Evolutionary conservation across 2,113 vertebrate species (phyloP).

Genomic region (Prietella phreatophila): DNA sequence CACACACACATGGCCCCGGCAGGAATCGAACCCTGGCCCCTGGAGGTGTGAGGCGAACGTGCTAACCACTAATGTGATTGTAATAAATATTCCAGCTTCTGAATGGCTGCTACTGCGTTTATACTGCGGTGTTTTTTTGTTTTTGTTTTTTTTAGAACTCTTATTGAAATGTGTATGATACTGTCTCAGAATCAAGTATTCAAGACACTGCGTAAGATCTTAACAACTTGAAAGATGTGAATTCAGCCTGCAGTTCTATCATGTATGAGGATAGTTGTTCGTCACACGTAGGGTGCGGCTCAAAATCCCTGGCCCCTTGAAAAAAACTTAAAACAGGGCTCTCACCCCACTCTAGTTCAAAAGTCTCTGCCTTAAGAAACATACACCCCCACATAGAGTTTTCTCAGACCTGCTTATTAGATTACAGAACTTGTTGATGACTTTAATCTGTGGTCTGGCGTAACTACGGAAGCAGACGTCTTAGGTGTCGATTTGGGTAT

Average conservation of each 20-base stretch:
- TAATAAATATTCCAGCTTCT: background rate
- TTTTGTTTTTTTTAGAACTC: background rate
- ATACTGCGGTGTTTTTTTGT: background rate
- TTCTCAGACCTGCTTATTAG: slow-evolving; percentile 8
- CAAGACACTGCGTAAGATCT: background rate
- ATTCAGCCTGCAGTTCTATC: background rate
- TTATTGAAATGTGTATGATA: background rate
- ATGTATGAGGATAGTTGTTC: background rate
- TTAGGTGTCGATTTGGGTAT: background rate
- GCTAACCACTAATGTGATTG: no score
- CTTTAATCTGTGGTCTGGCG: background rate
- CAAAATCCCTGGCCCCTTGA: background rate
- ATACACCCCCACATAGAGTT: background rate
- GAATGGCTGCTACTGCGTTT: background rate
- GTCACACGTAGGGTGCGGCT: background rate
- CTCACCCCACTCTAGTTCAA: background rate
- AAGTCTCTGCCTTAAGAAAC: background rate
- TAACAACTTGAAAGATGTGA: background rate
- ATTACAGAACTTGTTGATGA: slow-evolving; percentile 4
- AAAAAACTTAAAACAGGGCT: background rate
- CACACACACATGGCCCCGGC: no score
- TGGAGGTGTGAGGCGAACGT: no score
- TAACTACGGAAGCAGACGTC: background rate
- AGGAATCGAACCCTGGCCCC: no score
- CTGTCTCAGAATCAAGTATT: background rate